These are phyloP conservation scores for Nemoura dubitans DNA, from an alignment of 2,888 invertebrate genomes.

Conservation along the genomic window DNA sequence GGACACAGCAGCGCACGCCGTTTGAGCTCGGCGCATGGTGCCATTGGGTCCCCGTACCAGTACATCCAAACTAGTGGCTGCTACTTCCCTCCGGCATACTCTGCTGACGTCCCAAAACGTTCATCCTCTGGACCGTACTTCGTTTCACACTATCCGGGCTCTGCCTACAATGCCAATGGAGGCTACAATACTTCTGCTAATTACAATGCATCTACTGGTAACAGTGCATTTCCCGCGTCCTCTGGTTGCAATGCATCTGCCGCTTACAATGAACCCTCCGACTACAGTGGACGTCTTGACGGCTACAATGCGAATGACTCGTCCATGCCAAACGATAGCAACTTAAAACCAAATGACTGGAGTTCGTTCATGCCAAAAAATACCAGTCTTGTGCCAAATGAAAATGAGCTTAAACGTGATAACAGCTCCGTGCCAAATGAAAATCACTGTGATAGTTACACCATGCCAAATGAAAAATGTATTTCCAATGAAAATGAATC, in stretches of 20 bases:
- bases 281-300: neutral
- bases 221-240: neutral
- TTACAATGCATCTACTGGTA: neutral
- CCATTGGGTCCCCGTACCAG: neutral
- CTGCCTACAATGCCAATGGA: neutral
- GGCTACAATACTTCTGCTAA: neutral
- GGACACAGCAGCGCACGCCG: neutral
- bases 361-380: neutral
- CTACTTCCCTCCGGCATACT: neutral
- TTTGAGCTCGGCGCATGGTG: neutral
- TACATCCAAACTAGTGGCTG: neutral
- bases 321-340: neutral
- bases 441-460: neutral
- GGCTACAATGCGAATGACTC: too few species aligned
- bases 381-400: neutral
- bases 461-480: neutral
- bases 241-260: neutral
- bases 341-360: neutral
- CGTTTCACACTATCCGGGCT: neutral
- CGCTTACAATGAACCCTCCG: neutral
- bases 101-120: neutral
- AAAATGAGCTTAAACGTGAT: neutral
- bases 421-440: neutral
- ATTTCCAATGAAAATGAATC: too few species aligned
- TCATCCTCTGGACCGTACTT: neutral